Evolutionary conservation across 2,797 vertebrate genomes (phyloP).

Genomic region (Sebastes kiyomatsui): DNA sequence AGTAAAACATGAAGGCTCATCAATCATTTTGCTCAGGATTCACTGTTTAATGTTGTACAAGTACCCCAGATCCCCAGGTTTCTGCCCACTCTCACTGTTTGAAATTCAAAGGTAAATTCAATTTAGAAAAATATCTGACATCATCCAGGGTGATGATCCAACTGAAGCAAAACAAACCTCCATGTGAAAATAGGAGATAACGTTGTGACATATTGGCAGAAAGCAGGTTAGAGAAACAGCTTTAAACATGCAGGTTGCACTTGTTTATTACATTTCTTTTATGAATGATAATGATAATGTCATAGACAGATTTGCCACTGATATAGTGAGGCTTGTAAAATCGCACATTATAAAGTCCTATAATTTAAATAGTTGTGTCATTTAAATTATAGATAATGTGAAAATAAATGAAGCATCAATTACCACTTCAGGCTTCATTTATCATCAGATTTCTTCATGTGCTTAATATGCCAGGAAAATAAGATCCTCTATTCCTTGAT

Average conservation of each 20-base stretch:
- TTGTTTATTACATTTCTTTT: not conserved
- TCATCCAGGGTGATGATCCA: not conserved
- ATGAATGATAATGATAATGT: not conserved
- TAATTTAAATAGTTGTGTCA: not conserved
- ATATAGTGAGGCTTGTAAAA: not conserved
- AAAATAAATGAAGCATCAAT: not conserved
- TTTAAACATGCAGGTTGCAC: not conserved
- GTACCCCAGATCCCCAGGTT: not conserved
- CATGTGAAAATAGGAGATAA: not conserved
- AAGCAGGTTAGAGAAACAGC: not conserved
- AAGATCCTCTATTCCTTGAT: not conserved
- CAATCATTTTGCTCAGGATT: not conserved
- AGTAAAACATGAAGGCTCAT: not conserved
- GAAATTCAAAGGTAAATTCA: not conserved
- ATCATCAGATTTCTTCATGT: not conserved
- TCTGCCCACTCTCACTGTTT: not conserved
- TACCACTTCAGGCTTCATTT: not conserved
- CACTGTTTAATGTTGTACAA: not conserved
- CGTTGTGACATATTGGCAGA: not conserved
- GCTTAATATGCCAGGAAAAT: not conserved
- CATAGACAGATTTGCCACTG: not conserved
- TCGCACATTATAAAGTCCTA: not conserved
- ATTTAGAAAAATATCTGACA: not conserved
- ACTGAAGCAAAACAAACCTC: not conserved
- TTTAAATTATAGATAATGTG: conserved; percentile 1